Conservation (phyloP, 2,797 vertebrate species). For the Triplophysa bombifrons region DNA sequence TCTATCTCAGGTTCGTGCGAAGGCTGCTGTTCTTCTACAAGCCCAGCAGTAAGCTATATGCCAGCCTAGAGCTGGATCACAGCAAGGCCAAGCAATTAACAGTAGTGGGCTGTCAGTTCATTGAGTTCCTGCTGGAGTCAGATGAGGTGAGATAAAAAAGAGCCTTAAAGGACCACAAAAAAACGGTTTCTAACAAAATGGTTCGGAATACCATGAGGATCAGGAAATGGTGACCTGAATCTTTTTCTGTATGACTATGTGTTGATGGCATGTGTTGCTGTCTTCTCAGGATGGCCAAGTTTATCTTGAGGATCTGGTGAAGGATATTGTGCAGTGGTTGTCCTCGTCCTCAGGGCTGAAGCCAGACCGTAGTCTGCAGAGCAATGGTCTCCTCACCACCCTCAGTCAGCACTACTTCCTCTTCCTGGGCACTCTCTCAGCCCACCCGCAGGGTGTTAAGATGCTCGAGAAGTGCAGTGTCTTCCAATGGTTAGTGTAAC, state of each 20-base stretch:
- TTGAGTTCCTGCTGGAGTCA: slow-evolving; percentile 96
- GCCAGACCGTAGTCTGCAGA: slow-evolving; percentile 93
- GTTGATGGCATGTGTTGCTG: neutral
- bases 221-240: neutral
- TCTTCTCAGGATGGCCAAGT: slow-evolving; percentile 87
- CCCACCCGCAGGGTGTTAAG: slow-evolving; percentile 94
- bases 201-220: neutral
- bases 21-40: slow-evolving; percentile 97
- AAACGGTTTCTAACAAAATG: neutral
- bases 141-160: slow-evolving; percentile 85
- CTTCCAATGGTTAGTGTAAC: slow-evolving; percentile 92
- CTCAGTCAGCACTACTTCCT: slow-evolving; percentile 99
- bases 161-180: neutral
- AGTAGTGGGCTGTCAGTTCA: slow-evolving; percentile 96
- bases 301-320: slow-evolving; percentile 94
- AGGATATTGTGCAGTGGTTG: slow-evolving; percentile 94
- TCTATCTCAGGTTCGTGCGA: slow-evolving; percentile 86
- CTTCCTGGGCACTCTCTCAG: slow-evolving; percentile 94
- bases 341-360: slow-evolving; percentile 90
- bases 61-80: slow-evolving; percentile 90
- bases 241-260: neutral
- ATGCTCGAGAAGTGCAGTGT: slow-evolving; percentile 98
- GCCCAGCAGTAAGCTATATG: slow-evolving; percentile 95
- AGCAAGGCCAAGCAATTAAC: slow-evolving; percentile 92
- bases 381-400: slow-evolving; percentile 92